Base-by-base conservation (phyloP, 2,797 vertebrate species). In the Apogon hyalosoma region DNA sequence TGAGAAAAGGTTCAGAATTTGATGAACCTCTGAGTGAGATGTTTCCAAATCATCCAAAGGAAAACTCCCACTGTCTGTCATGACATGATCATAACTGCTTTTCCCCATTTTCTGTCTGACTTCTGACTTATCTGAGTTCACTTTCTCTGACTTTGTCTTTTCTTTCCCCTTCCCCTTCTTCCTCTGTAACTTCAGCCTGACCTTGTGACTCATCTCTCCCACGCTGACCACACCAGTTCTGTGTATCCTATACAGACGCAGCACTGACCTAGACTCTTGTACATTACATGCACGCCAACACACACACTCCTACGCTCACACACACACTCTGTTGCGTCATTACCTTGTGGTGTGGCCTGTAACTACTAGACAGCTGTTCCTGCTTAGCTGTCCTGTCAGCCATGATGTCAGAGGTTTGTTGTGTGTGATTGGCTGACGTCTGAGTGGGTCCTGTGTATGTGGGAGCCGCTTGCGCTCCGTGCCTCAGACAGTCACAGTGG, bases 161-260 rank as follows among this genome's bases (percentile, higher is more conserved):
- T 57, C 68, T 42, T 49, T 21, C 64, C 55, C 59, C 45, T 67
- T 66, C 73, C 38, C 78, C 82, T 79, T 80, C 75, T 80, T 77
- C 51, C 70, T 43, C 39, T 88, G 74, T 79, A 80, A 87, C 82
- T 90, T 77, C 55, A 53, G 69, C 42, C 72, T 85, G 84, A 92
- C 90, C 91, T 79, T 52, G 60, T 92, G 91, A 93, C 73, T 93
- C 90, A 93, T 89, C 74, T 80, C 83, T 90, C 87, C 91, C 81
- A 88, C 89, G 80, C 78, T 90, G 87, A 92, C 90, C 92, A 82
- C 81, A 86, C 62, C 82, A 86, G 54, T 31, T 28, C 70, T 61
- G 67, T 79, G 71, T 71, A 54, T 80, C 55, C 78, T 67, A 59
- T 63, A 64, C 70, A 74, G 79, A 86, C 76, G 48, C 50, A 76